Evolutionary conservation across 2,797 vertebrate genomes (phyloP), one percentile per base, ranked within the genome.

Genomic region (Fundulus diaphanus): DNA sequence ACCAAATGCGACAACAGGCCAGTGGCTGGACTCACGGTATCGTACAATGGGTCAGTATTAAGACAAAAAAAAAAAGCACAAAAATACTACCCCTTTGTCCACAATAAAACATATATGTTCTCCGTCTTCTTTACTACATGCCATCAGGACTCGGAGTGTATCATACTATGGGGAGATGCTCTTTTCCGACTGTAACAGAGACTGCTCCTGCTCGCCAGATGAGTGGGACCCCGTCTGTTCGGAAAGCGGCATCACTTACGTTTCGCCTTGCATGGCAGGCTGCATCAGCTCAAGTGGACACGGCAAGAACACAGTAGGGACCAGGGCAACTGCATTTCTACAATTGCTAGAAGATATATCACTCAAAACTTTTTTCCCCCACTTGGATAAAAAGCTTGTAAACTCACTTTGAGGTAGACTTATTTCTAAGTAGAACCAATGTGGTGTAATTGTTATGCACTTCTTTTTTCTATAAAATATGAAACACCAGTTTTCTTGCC

Each of bases 181-280:
- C 0, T 85, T 96, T 46, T 93, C 94, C 37, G 93, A 88, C 51
- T 99, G 98, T 83, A 99, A 99, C 88, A 81, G 57, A 15, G 79
- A 89, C 68, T 99, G 97, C 77, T 94, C 93, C 1, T 97, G 96
- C 68, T 91, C 92, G 0, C 54, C 87, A 16, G 94, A 95, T 77
- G 93, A 91, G 33, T 99, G 98, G 98, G 97, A 99, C 54, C 98
- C 97, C 0, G 96, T 99, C 76, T 99, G 98, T 71, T 96, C 97
- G 0, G 94, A 91, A 78, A 95, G 95, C 3, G 95, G 96, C 31
- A 90, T 98, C 74, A 96, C 96, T 0, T 99, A 97, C 0, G 82
- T 96, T 86, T 97, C 97, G 3, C 96, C 98, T 0, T 99, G 98
- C 87, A 93, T 98, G 86, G 98, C 98, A 5, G 97, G 97, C 37